Percentiles rank a stretch among this genome's conserved stretches.
Evolutionary conservation across 2,113 vertebrate genomes (phyloP).

Genomic region (Lagopus leucura): DNA sequence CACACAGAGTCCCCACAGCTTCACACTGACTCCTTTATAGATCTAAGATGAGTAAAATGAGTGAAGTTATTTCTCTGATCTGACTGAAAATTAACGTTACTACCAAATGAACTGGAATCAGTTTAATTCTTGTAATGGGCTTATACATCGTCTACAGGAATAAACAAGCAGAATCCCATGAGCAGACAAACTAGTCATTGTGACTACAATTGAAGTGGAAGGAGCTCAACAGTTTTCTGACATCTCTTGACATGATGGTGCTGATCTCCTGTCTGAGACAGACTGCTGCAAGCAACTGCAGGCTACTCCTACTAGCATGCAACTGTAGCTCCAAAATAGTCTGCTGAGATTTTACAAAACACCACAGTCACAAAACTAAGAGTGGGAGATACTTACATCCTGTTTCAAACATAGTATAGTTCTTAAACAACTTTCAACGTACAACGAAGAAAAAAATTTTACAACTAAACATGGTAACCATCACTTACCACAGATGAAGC

Average conservation of each 20-base stretch:
- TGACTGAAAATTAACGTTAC: not conserved
- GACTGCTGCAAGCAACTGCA: fast-evolving
- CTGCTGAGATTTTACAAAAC: not conserved
- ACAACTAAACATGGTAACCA: not conserved
- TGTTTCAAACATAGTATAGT: not conserved
- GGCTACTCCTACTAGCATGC: not conserved
- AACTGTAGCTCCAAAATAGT: not conserved
- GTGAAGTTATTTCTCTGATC: not conserved
- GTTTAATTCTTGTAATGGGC: not conserved
- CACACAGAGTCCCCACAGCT: fast-evolving
- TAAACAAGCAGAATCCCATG: not conserved
- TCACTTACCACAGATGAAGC: slow-evolving; percentile 92
- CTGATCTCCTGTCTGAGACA: not conserved
- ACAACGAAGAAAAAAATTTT: not conserved
- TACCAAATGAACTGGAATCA: not conserved
- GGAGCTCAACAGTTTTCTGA: not conserved
- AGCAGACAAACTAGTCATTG: not conserved
- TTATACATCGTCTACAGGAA: not conserved
- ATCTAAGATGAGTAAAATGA: not conserved
- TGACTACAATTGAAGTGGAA: not conserved
- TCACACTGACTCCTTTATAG: not conserved
- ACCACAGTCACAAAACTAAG: not conserved
- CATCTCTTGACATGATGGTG: not conserved
- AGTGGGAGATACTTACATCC: not conserved
- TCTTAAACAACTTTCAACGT: not conserved